Conservation (phyloP, 2,888 invertebrate genomes). For the Platycheirus albimanus region DNA sequence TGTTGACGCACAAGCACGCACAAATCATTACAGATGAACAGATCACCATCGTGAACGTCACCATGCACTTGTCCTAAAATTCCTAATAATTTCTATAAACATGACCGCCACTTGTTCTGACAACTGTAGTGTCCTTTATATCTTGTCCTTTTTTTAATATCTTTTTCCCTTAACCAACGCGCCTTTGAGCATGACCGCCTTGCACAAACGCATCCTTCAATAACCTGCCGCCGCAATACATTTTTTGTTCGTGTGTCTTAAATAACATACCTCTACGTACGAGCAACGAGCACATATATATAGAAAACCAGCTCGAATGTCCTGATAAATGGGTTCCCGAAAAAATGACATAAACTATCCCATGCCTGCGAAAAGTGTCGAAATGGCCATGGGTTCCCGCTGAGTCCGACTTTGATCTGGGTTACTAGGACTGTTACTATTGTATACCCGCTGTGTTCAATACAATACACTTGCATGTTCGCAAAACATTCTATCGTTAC, state of each 20-base stretch:
- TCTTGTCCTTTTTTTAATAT: slow-evolving; percentile 60
- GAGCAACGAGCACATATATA: too few relatives aligned
- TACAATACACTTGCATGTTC: slow-evolving; percentile 54
- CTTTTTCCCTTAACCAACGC: slow-evolving; percentile 58
- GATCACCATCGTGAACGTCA: slow-evolving; percentile 59
- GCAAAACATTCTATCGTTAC: slow-evolving; percentile 41
- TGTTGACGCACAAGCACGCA: slow-evolving; percentile 64
- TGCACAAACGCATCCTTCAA: slow-evolving; percentile 46
- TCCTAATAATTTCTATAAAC: slow-evolving; percentile 72
- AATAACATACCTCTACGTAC: slow-evolving; percentile 56
- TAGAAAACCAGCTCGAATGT: slow-evolving; percentile 72
- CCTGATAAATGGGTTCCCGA: slow-evolving; percentile 76
- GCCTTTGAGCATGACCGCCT: slow-evolving; percentile 74
- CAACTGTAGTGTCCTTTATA: slow-evolving; percentile 68
- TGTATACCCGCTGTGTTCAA: slow-evolving; percentile 75
- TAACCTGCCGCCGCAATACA: slow-evolving; percentile 43
- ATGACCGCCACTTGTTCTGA: slow-evolving; percentile 71
- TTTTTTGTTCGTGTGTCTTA: slow-evolving; percentile 53
- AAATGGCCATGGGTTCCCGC: slow-evolving; percentile 79
- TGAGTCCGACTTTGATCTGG: slow-evolving; percentile 78
- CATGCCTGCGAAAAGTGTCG: slow-evolving; percentile 77
- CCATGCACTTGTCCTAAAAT: slow-evolving; percentile 62
- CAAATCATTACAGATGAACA: slow-evolving; percentile 66
- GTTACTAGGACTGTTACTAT: slow-evolving; percentile 67
- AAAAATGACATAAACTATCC: slow-evolving; percentile 69